phyloP scores from a whole-genome alignment of 1,140 invertebrate genomes.

The Neotoxoptera formosana region DNA sequence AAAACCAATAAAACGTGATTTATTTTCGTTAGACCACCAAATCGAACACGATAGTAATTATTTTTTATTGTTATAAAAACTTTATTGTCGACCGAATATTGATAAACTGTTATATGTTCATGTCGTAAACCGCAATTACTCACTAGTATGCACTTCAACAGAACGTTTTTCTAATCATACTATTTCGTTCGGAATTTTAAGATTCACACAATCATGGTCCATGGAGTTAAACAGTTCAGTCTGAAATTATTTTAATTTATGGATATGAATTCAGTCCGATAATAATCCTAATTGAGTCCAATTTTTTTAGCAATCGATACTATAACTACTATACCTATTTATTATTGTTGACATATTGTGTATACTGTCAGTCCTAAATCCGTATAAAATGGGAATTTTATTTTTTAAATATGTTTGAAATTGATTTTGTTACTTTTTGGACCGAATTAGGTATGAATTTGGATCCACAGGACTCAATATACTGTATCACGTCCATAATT shows the following conservation, averaged over 20 bases:
- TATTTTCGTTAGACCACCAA: not conserved
- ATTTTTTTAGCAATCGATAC: not conserved
- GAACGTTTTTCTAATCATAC: not conserved
- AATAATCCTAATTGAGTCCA: not conserved
- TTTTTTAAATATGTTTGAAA: too few relatives aligned
- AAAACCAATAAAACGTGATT: not conserved
- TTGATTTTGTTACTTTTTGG: not conserved
- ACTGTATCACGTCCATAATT: not conserved
- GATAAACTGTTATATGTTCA: not conserved
- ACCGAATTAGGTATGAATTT: not conserved
- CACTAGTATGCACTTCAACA: not conserved
- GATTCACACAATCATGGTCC: not conserved
- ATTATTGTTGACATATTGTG: not conserved
- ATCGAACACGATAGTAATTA: not conserved
- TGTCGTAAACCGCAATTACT: not conserved
- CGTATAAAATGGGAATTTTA: too few relatives aligned
- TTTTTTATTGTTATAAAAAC: constrained; percentile 14
- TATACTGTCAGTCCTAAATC: not conserved
- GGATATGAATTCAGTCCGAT: not conserved
- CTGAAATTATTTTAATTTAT: not conserved
- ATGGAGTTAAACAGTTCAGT: not conserved
- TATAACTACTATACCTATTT: too few relatives aligned
- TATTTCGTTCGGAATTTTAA: not conserved
- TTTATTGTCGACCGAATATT: constrained; percentile 2
- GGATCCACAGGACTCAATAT: not conserved